phyloP scores from a whole-genome alignment of 2,113 vertebrate species.

The Phrynosoma platyrhinos region DNA sequence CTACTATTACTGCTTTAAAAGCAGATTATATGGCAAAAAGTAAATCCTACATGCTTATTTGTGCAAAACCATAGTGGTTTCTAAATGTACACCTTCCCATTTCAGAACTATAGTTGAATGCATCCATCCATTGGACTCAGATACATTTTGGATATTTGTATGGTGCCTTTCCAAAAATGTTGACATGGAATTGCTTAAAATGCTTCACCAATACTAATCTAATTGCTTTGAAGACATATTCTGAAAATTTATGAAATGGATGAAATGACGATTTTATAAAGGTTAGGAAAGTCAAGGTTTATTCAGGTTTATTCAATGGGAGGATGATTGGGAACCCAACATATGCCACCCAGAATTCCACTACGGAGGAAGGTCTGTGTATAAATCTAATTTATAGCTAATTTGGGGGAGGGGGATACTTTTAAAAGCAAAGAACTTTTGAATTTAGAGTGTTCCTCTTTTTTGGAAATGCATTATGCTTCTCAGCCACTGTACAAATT shows the following conservation, averaged over 20 bases:
- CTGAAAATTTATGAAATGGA: background rate
- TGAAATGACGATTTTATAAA: background rate
- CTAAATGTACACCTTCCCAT: background rate
- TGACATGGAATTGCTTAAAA: background rate
- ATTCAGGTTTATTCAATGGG: background rate
- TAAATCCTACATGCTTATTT: background rate
- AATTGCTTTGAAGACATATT: background rate
- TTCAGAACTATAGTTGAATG: background rate
- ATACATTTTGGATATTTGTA: background rate
- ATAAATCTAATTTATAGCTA: background rate
- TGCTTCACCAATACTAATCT: background rate
- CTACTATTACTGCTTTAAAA: background rate
- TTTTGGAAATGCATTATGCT: background rate
- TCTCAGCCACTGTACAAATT: constrained; percentile 1
- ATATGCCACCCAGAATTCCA: background rate
- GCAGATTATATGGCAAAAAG: background rate
- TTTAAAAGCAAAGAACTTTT: background rate
- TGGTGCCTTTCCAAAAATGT: no score
- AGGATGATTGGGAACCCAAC: background rate
- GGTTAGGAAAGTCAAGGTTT: background rate
- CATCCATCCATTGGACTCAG: background rate
- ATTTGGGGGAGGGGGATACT: background rate
- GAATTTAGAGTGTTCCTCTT: background rate
- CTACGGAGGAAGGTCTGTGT: background rate
- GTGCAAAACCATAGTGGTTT: background rate